Evolutionary conservation across 2,888 invertebrate genomes (phyloP), one percentile per base, ranked within the genome.

Genomic region (Cryptocheilus praepositus): DNA sequence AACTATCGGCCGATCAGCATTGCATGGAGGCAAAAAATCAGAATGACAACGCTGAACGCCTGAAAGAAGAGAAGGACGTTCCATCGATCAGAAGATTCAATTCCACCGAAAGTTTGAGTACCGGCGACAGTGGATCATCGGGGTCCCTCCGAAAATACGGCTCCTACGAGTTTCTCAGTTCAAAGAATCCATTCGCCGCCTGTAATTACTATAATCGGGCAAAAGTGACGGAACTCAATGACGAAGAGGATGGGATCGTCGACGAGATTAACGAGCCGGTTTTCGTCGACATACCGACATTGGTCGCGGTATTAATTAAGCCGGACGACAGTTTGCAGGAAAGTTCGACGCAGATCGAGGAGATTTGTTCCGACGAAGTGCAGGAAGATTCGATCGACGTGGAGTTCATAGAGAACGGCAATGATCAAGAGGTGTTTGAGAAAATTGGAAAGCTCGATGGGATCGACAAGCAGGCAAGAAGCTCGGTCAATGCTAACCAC

Each of bases 241-340:
- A 83, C 45, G 67, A 71, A 15, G 75, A 79, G 15, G 73, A 70
- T 19, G 80, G 83, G 36, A 64, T 76, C 16, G 61, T 78, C 8
- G 67, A 74, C 52, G 76, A 81, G 61, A 74, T 81, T 36, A 73
- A 83, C 57, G 82, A 82, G 53, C 79, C 85, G 0, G 84, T 81
- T 3, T 84, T 85, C 74, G 84, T 86, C 16, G 86, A 86, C 64
- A 85, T 86, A 51, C 85, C 86, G 16, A 86, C 86, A 4, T 64
- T 86, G 49, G 86, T 86, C 13, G 86, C 86, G 0, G 86, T 86
- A 15, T 67, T 86, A 65, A 86, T 86, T 64, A 86, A 85, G 53
- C 85, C 86, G 0, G 86, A 86, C 52, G 65, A 83, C 21, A 76
- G 53, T 46, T 68, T 73, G 4, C 76, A 74, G 44, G 73, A 65